Evolutionary conservation across 2,888 invertebrate species (phyloP), one percentile per base, ranked within the genome.

Genomic region (Linnaemya tessellans): DNA sequence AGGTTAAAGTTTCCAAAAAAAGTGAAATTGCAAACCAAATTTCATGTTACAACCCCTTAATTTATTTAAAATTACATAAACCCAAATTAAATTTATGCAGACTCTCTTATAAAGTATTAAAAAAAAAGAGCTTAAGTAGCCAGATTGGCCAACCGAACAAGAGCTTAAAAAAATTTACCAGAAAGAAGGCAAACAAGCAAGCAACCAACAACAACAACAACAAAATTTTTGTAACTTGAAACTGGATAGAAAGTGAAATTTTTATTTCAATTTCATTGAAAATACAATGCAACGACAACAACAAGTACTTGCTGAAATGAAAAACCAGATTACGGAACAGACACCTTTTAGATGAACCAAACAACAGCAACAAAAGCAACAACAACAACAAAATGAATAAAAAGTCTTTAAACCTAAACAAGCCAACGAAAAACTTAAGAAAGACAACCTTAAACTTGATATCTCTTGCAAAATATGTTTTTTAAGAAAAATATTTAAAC

Each of bases 241-340:
- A 87, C 87, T 86, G 86, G 85, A 86, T 85, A 87, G 87, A 87
- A 87, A 87, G 87, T 87, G 87, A 87, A 86, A 87, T 80, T 84
- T 51, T 86, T 87, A 51, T 86, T 84, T 86, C 75, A 75, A 82
- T 65, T 82, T 85, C 82, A 83, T 75, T 75, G 71, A 75, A 80
- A 78, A 79, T 58, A 64, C 38, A 81, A 51, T 64, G 43, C 43
- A 73, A 35, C 43, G 43, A 20, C 51, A 62, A 49, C 35, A 74
- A 68, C 64, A 80, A 62, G 70, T 58, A 78, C 84, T 67, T 71
- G 73, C 51, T 83, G 43, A 80, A 81, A 82, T 80, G 38, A 82
- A 82, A 85, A 85, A 85, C 85, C 82, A 82, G 82, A 82, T 82
- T 85, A 80, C 70, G 64, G 62, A 78, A 81, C 41, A 74, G 67